Evolutionary conservation across 2,113 vertebrate species (phyloP).

Genomic region (Pseudolaguvia tuberculata): DNA sequence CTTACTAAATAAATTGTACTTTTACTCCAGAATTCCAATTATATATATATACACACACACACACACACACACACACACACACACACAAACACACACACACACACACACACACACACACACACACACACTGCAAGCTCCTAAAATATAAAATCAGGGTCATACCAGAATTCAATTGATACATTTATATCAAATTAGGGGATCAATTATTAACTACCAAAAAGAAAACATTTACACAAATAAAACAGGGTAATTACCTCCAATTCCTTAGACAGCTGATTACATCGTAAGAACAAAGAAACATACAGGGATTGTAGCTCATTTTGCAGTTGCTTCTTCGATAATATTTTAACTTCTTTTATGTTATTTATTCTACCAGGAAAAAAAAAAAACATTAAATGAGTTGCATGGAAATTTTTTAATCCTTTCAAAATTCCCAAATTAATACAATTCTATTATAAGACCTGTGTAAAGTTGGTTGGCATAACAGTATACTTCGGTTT

Average conservation of each 20-base stretch:
- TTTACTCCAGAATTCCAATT: too few relatives aligned
- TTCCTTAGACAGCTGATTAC: slow-evolving; percentile 22
- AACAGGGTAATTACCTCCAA: slow-evolving; percentile 32
- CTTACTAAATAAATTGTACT: too few relatives aligned
- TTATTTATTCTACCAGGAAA: slow-evolving; percentile 31
- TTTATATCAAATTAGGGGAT: neutral
- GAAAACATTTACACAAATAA: neutral
- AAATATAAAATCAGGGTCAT: neutral
- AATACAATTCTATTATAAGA: too few relatives aligned
- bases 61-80: too few relatives aligned
- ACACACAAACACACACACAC: too few relatives aligned
- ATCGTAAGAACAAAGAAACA: neutral
- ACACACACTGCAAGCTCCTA: too few relatives aligned
- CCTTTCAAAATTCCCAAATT: too few relatives aligned
- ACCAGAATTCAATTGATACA: neutral
- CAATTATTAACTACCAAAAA: neutral
- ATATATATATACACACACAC: too few relatives aligned
- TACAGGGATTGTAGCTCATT: slow-evolving; percentile 2
- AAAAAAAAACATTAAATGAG: neutral
- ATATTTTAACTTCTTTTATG: slow-evolving; percentile 19
- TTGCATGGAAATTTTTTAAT: too few relatives aligned
- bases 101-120: too few relatives aligned
- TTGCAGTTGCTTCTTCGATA: slow-evolving; percentile 20
- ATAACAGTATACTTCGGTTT: too few relatives aligned
- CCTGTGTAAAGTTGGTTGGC: too few relatives aligned